phyloP scores from a whole-genome alignment of 2,797 vertebrate genomes.

The Taenioides sp. region DNA sequence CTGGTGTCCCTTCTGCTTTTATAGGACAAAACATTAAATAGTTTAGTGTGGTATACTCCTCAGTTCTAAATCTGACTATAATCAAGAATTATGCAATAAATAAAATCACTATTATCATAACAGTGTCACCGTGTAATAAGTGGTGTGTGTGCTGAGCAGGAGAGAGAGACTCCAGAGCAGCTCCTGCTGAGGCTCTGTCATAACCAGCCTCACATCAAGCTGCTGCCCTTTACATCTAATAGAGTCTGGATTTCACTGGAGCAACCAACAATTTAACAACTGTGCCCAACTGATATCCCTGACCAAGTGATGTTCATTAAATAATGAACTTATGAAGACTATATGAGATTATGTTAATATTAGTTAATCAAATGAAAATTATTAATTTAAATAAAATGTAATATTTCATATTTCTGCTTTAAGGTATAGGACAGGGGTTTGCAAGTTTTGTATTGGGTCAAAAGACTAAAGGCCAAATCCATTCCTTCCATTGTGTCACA shows the following conservation, averaged over 20 bases:
- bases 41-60: conserved; percentile 23
- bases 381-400: too few species aligned
- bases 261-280: too few species aligned
- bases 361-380: too few species aligned
- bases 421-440: too few species aligned
- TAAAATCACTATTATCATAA: conserved; percentile 62
- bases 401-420: too few species aligned
- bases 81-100: conserved; percentile 61
- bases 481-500: too few species aligned
- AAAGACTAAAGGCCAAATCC: too few species aligned
- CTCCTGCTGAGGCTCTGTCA: conserved; percentile 62
- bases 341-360: neutral
- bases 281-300: neutral
- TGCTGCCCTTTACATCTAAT: neutral
- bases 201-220: conserved; percentile 14
- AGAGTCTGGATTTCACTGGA: neutral
- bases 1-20: conserved; percentile 46
- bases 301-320: neutral
- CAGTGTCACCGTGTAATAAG: conserved; percentile 51
- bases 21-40: conserved; percentile 34
- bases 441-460: too few species aligned
- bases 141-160: conserved; percentile 57
- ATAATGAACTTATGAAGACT: neutral
- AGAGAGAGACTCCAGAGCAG: conserved; percentile 74
- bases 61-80: conserved; percentile 63